Conservation (phyloP, 2,113 vertebrate genomes). For the Heterochromis multidens region DNA sequence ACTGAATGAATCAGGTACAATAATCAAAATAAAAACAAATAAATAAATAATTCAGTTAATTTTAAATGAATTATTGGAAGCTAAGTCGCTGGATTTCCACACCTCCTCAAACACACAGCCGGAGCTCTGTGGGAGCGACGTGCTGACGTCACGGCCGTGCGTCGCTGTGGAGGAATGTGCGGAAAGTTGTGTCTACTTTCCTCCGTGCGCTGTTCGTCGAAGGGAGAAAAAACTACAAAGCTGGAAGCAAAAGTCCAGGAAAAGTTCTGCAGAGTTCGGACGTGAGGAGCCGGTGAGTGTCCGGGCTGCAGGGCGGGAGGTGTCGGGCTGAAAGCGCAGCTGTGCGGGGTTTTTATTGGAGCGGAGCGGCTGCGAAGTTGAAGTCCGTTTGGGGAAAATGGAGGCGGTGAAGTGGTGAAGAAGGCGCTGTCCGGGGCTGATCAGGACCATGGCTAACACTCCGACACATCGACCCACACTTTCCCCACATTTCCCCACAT, state of each 20-base stretch:
- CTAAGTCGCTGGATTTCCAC: background rate
- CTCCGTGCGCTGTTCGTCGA: conserved; percentile 21
- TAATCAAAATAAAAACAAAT: background rate
- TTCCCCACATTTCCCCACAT: background rate
- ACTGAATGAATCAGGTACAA: background rate
- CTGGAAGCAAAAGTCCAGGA: background rate
- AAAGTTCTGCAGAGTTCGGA: conserved; percentile 8
- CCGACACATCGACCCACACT: background rate
- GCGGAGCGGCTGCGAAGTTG: conserved; percentile 30
- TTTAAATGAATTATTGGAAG: background rate
- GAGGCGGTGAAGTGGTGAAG: conserved; percentile 62
- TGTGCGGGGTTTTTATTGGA: background rate
- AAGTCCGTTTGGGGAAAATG: conserved; percentile 66
- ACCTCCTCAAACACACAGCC: background rate
- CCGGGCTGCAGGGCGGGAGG: background rate
- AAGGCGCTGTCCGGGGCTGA: conserved; percentile 91
- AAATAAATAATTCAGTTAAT: background rate
- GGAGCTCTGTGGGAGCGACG: background rate
- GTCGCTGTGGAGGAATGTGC: conserved; percentile 87
- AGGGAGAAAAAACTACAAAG: background rate
- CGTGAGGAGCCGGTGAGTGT: conserved; percentile 13
- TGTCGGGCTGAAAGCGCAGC: background rate
- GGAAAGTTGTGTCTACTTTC: conserved; percentile 72
- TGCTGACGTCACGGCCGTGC: conserved; percentile 63
- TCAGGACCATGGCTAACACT: conserved; percentile 80